Evolutionary conservation across 2,113 vertebrate species (phyloP).

Genomic region (Sceloporus tristichus): DNA sequence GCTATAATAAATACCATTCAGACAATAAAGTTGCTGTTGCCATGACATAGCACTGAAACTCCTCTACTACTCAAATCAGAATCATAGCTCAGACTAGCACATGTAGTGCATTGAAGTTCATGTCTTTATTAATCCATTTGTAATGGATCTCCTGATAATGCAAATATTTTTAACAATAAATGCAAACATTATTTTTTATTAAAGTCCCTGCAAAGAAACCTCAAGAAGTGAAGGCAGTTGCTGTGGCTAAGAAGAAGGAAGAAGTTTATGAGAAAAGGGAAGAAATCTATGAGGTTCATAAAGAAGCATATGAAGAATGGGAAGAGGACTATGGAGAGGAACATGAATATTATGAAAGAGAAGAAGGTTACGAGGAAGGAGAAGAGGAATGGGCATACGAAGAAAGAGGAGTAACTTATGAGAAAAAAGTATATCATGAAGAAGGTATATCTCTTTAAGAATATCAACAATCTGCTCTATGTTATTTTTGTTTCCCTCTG

Average conservation of each 20-base stretch:
- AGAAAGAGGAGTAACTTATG: conserved; percentile 74
- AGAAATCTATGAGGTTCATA: conserved; percentile 62
- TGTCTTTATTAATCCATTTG: not conserved
- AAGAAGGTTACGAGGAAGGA: conserved; percentile 77
- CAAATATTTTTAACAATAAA: not conserved
- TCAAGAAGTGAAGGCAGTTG: conserved; percentile 81
- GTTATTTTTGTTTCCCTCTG: not conserved
- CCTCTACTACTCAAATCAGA: too few relatives aligned
- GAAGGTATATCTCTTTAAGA: conserved; percentile 73
- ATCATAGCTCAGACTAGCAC: not conserved
- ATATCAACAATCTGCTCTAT: not conserved
- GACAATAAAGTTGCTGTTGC: not conserved
- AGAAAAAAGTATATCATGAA: conserved; percentile 75
- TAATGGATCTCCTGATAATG: not conserved
- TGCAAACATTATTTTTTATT: conserved; percentile 39
- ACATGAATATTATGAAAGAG: conserved; percentile 78
- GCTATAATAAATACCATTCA: not conserved
- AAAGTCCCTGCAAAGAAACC: conserved; percentile 81
- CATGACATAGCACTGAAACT: too few relatives aligned
- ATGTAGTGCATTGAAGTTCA: not conserved
- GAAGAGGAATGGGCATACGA: conserved; percentile 75
- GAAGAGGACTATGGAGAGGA: conserved; percentile 81
- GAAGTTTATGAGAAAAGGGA: conserved; percentile 64
- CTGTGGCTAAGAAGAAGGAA: conserved; percentile 78
- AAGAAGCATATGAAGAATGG: conserved; percentile 78